Conservation (phyloP, 2,797 vertebrate genomes). For the Rhinogobio ventralis region DNA sequence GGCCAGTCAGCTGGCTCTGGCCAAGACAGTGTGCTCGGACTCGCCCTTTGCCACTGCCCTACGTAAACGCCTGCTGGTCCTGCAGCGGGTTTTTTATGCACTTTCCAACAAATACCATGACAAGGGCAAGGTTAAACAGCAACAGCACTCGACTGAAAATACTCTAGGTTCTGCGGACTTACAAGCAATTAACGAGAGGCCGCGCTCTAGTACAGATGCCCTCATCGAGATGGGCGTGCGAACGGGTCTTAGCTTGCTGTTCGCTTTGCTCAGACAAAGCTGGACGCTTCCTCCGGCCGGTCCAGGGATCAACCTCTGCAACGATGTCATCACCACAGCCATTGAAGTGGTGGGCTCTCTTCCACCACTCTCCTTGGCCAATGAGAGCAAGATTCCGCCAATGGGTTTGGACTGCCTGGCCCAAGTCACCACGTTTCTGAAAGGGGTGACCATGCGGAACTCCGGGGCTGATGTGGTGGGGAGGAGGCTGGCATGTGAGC, state of each 20-base stretch:
- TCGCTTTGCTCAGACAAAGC: constrained; percentile 95
- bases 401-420: constrained; percentile 98
- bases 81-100: constrained; percentile 96
- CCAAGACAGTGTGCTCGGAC: constrained; percentile 98
- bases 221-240: constrained; percentile 99
- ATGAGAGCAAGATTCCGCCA: constrained; percentile 97
- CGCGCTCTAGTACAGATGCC: constrained; percentile 94
- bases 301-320: constrained; percentile 90
- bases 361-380: constrained; percentile 93
- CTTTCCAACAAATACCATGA: constrained; percentile 99
- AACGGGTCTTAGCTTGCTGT: constrained; percentile 94
- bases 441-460: constrained; percentile 96
- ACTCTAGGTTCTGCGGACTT: constrained; percentile 87
- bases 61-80: constrained; percentile 91
- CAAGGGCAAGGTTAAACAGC: constrained; percentile 95
- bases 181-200: constrained; percentile 93
- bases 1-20: constrained; percentile 95
- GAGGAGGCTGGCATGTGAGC: constrained; percentile 91
- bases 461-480: constrained; percentile 94
- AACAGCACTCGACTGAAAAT: constrained; percentile 94
- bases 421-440: constrained; percentile 95
- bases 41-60: constrained; percentile 95
- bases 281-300: constrained; percentile 92
- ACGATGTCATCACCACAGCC: constrained; percentile 96
- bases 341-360: constrained; percentile 96